Percentiles rank a stretch among this genome's conserved stretches.
These are phyloP conservation scores for Stenotaenia linearis DNA, from an alignment of 2,888 invertebrate species.

Conservation along the genomic window DNA sequence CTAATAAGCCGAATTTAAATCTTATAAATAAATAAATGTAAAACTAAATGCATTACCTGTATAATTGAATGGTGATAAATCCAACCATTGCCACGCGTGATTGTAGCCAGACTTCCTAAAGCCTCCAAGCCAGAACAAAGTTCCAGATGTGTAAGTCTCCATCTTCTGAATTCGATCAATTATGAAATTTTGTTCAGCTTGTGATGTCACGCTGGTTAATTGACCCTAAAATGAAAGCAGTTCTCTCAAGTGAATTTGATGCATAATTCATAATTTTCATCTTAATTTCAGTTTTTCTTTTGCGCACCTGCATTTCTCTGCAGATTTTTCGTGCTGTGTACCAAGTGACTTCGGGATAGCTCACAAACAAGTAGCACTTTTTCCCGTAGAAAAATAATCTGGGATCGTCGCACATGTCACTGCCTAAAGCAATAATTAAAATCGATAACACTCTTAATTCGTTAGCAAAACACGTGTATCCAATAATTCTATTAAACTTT, in stretches of 20 bases:
- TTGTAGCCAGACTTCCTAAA: constrained; percentile 41
- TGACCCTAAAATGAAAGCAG: not conserved
- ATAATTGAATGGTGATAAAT: constrained; percentile 58
- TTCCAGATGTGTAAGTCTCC: constrained; percentile 58
- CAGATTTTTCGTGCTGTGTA: constrained; percentile 63
- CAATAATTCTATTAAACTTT: too few species aligned
- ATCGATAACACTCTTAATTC: too few species aligned
- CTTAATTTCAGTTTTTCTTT: too few species aligned
- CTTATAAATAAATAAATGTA: too few species aligned
- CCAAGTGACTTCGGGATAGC: constrained; percentile 72
- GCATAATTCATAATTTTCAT: not conserved
- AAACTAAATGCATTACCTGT: constrained; percentile 49
- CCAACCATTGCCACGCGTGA: constrained; percentile 59
- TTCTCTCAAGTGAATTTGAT: too few species aligned
- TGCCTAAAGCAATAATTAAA: constrained; percentile 45
- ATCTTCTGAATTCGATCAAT: not conserved
- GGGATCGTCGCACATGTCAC: constrained; percentile 64
- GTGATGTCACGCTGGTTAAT: constrained; percentile 5
- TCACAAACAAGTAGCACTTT: constrained; percentile 69
- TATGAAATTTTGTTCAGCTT: constrained; percentile 31
- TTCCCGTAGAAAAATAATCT: constrained; percentile 63
- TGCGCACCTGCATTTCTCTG: constrained; percentile 61
- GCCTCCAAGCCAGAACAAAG: constrained; percentile 70
- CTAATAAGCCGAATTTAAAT: too few species aligned
- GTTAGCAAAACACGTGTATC: too few species aligned